A percentile compares a stretch with the other conserved stretches of the same genome.
Conservation (phyloP, 2,888 invertebrate species). For the Tortrix viridana region DNA sequence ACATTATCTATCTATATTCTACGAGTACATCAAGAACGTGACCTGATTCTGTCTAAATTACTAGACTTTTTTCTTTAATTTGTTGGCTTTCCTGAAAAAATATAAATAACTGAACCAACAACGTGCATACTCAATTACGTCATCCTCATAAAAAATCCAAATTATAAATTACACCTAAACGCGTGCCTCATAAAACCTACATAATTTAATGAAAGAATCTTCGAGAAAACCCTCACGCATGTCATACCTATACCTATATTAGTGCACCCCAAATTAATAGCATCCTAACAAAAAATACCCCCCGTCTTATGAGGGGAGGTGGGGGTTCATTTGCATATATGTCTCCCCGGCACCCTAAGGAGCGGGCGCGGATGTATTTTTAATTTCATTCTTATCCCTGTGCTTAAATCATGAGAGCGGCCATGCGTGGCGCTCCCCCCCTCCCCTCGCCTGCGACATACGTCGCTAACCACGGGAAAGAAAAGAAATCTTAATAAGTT, state of each 20-base stretch:
- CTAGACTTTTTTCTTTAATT: not conserved
- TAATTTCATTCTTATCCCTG: conserved; percentile 85
- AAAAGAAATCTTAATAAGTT: conserved; percentile 85
- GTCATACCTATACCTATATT: conserved; percentile 69
- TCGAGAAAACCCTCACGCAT: conserved; percentile 62
- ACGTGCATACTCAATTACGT: conserved; percentile 22
- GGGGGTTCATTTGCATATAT: conserved; percentile 83
- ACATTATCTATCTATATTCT: too few relatives aligned
- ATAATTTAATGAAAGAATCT: conserved; percentile 76
- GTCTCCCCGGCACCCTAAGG: conserved; percentile 82
- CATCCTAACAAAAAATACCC: conserved; percentile 82
- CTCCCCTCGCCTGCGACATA: conserved; percentile 72
- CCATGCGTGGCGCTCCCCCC: conserved; percentile 76
- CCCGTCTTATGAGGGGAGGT: conserved; percentile 75
- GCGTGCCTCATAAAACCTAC: conserved; percentile 73
- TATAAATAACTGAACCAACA: not conserved
- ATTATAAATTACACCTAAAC: conserved; percentile 71
- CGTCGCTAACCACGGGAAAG: conserved; percentile 84
- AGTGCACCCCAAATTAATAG: conserved; percentile 84
- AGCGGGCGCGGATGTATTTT: conserved; percentile 82
- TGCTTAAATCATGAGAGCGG: conserved; percentile 84
- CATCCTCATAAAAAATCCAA: conserved; percentile 47
- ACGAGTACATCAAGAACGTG: too few relatives aligned
- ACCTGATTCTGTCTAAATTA: too few relatives aligned
- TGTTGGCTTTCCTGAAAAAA: not conserved